Evolutionary conservation across 1,140 invertebrate genomes (phyloP), one percentile per base, ranked within the genome.

Genomic region (Cyrtorhinus lividipennis): DNA sequence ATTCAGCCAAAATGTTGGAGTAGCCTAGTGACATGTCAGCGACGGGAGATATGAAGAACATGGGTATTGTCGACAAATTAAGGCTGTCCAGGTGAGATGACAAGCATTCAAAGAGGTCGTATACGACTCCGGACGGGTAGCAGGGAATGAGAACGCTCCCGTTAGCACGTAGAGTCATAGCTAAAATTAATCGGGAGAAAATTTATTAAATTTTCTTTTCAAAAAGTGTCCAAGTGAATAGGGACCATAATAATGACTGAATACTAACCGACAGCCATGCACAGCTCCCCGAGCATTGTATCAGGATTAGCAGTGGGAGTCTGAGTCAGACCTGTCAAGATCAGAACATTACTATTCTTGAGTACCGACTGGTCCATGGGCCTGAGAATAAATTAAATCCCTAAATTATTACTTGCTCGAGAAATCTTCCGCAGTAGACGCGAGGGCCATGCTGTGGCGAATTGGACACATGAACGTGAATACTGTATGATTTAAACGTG

Each of bases 1-100:
- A 98, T 80, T 98, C 95, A 15, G 93, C 92, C 68, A 95, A 82
- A 70, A 98, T 98, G 73, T 98, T 98, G 22, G 93, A 95, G 76
- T 95, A 98, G 0, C 93, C 93, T 30, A 98, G 76, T 2, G 92
- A 92, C 60, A 84, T 87, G 70, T 97, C 90, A 1, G 95, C 93
- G 1, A 95, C 90, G 0, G 94, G 91, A 2, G 95, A 98, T 64
- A 99, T 84, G 69, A 99, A 97, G 74, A 95, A 98, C 76, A 99
- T 84, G 22, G 95, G 95, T 65, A 94, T 85, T 69, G 85, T 83
- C 25, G 83, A 80, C 2, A 93, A 79, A 10, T 90, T 87, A 27
- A 85, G 83, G 67, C 85, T 84, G 66, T 96, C 93, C 68, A 99
- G 80, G 77, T 96, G 92, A 61, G 83, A 82, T 13, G 91, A 91